Evolutionary conservation across 1,140 invertebrate genomes (phyloP), one percentile per base, ranked within the genome.

Genomic region (Drosophila mojavensis): DNA sequence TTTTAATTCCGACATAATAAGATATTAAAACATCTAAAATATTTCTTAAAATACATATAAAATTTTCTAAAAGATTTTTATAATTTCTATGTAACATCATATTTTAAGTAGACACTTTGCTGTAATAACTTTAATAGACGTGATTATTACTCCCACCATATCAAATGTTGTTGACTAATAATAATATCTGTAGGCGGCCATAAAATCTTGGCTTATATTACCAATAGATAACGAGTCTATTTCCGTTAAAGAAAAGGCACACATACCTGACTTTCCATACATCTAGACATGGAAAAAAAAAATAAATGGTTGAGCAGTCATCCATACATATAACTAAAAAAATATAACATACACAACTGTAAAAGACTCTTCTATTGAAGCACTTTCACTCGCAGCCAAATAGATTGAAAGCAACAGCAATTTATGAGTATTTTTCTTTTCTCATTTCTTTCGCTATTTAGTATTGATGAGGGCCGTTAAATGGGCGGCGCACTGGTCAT

Each of bases 361-460:
- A 51, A 73, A 58, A 68, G 39, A 68, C 36, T 30, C 71, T 69
- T 69, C 65, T 75, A 63, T 75, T 56, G 64, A 73, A 73, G 51
- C 10, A 86, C 82, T 86, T 86, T 86, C 82, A 70, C 82, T 88
- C 51, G 59, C 41, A 62, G 63, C 53, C 39, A 79, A 79, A 5
- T 58, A 61, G 64, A 86, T 88, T 88, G 83, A 86, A 86, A 82
- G 83, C 79, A 79, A 79, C 50, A 82, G 83, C 79, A 64, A 82
- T 58, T 75, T 73, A 82, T 61, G 75, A 63, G 73, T 30, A 30
- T 30, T 30, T 30, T 30, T 30, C 28, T 30, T 30, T 30, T 30
- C 4, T 1, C 28, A 30, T 82, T 54, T 66, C 71, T 67, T 84
- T 81, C 58, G 56, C 67, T 69, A 62, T 75, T 78, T 75, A 53